Evolutionary conservation across 2,888 invertebrate species (phyloP).

Genomic region (Agrotis segetum): DNA sequence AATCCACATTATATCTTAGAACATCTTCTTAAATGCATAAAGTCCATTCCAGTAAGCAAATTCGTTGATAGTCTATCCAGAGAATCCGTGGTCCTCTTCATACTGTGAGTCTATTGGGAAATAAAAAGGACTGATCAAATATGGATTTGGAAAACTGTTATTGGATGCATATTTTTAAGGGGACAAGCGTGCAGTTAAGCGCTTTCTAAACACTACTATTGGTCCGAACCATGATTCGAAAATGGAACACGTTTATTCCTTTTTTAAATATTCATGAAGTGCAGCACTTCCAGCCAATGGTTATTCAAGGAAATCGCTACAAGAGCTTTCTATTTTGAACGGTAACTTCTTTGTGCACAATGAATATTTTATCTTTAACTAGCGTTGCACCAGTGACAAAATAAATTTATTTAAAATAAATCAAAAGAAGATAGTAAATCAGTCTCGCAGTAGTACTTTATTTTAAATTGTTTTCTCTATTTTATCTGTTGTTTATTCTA

Average conservation of each 20-base stretch:
- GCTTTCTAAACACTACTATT: conserved; percentile 33
- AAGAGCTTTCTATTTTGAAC: neutral
- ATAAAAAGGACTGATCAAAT: conserved; percentile 84
- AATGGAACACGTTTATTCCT: neutral
- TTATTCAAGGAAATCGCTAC: neutral
- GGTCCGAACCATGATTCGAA: conserved; percentile 1
- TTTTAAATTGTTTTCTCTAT: conserved; percentile 22
- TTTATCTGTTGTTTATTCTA: neutral
- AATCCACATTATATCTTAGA: conserved; percentile 82
- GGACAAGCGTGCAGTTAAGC: conserved; percentile 57
- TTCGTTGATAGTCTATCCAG: conserved; percentile 72
- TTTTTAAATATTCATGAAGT: conserved; percentile 14
- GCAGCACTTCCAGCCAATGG: neutral
- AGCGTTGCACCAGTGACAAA: neutral
- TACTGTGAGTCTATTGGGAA: conserved; percentile 88
- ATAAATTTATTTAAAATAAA: neutral
- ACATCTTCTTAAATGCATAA: conserved; percentile 85
- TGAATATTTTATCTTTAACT: conserved; percentile 10
- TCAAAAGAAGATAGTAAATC: neutral
- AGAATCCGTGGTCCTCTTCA: conserved; percentile 81
- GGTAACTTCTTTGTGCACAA: neutral
- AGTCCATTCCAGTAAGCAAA: conserved; percentile 75
- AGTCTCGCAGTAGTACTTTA: conserved; percentile 2
- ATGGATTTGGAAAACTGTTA: conserved; percentile 83
- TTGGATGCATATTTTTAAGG: conserved; percentile 47